These are phyloP conservation scores for Ochlodes sylvanus DNA, from an alignment of 2,888 invertebrate genomes.

Conservation along the genomic window DNA sequence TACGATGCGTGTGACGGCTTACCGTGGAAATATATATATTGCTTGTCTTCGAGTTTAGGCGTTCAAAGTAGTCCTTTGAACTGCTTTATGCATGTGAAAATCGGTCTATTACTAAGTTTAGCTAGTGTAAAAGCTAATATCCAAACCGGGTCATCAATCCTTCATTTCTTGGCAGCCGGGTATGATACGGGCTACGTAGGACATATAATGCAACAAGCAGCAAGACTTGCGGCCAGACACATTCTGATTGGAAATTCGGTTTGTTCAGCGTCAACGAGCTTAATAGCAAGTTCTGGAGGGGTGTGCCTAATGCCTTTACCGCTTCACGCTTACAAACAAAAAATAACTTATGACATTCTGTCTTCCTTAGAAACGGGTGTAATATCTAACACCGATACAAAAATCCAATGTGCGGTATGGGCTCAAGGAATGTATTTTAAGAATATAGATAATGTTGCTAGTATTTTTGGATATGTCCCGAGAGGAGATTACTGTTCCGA, in stretches of 20 bases:
- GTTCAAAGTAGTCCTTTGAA: slow-evolving; percentile 66
- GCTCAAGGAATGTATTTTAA: slow-evolving; percentile 73
- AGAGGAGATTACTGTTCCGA: slow-evolving; percentile 68
- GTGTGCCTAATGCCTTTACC: slow-evolving; percentile 68
- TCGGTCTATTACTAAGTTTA: slow-evolving; percentile 69
- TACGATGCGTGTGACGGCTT: slow-evolving; percentile 59
- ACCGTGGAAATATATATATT: slow-evolving; percentile 76
- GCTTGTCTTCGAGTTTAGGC: slow-evolving; percentile 72
- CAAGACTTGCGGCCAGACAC: slow-evolving; percentile 61
- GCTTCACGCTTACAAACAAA: slow-evolving; percentile 68
- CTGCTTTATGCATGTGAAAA: slow-evolving; percentile 76
- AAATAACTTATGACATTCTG: slow-evolving; percentile 58
- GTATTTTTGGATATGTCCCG: slow-evolving; percentile 68
- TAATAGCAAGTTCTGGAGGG: slow-evolving; percentile 67
- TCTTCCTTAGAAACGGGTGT: slow-evolving; percentile 67
- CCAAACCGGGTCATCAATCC: slow-evolving; percentile 58
- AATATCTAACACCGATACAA: slow-evolving; percentile 55
- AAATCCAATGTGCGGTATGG: slow-evolving; percentile 70
- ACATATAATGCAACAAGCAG: slow-evolving; percentile 65
- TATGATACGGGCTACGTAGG: slow-evolving; percentile 66
- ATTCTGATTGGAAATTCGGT: slow-evolving; percentile 56
- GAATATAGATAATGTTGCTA: slow-evolving; percentile 65
- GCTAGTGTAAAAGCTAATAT: slow-evolving; percentile 67
- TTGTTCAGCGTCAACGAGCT: slow-evolving; percentile 51
- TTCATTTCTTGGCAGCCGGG: slow-evolving; percentile 68